Percentiles rank a stretch among this genome's conserved stretches.
These are phyloP conservation scores for Stenodera caucasica DNA, from an alignment of 2,888 invertebrate genomes.

Conservation along the genomic window DNA sequence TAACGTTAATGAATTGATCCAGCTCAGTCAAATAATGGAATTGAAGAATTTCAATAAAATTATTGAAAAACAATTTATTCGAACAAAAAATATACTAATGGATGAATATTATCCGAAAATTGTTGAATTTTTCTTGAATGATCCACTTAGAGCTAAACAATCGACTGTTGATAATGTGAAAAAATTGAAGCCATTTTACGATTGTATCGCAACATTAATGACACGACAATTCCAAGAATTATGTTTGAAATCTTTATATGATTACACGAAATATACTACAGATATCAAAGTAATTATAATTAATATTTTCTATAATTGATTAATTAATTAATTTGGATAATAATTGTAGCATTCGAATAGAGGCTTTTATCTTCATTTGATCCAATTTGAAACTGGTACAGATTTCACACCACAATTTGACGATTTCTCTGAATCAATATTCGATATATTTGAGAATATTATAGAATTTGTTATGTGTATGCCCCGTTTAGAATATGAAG, in stretches of 20 bases:
- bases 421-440: constrained; percentile 70
- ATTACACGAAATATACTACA: constrained; percentile 75
- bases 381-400: constrained; percentile 63
- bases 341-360: constrained; percentile 65
- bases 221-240: constrained; percentile 82
- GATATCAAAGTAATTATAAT: constrained; percentile 66
- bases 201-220: constrained; percentile 85
- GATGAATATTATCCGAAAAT: constrained; percentile 68
- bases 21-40: constrained; percentile 67
- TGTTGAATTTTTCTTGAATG: constrained; percentile 66
- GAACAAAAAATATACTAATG: constrained; percentile 67
- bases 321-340: background rate
- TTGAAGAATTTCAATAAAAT: constrained; percentile 64
- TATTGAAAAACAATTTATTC: constrained; percentile 65
- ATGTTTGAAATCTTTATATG: constrained; percentile 76
- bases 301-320: background rate
- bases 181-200: constrained; percentile 76
- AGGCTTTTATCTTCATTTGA: constrained; percentile 67
- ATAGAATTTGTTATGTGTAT: constrained; percentile 71
- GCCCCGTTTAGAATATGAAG: constrained; percentile 77
- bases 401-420: constrained; percentile 76
- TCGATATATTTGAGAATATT: constrained; percentile 73
- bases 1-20: constrained; percentile 61
- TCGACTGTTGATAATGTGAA: constrained; percentile 68
- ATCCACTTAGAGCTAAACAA: constrained; percentile 54